Evolutionary conservation across 1,140 invertebrate genomes (phyloP), one percentile per base, ranked within the genome.

Genomic region (Ruditapes philippinarum): DNA sequence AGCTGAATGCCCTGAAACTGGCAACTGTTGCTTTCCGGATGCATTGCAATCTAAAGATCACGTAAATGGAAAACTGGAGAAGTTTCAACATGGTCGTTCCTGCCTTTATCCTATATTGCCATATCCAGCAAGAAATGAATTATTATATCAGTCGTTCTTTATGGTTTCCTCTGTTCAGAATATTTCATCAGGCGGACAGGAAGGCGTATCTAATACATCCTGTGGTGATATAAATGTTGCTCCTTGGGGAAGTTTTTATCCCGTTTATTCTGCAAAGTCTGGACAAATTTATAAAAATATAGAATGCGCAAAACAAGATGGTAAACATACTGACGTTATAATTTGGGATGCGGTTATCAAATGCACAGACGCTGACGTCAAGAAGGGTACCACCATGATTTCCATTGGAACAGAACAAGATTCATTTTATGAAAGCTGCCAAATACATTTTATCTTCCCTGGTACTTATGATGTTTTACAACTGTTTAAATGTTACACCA

Each of bases 181-280:
- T 7, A 2, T 3, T 36, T 36, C 22, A 17, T 3, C 5, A 7
- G 36, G 14, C 38, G 22, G 38, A 5, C 28, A 33, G 7, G 33
- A 28, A 65, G 5, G 5, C 42, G 14, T 45, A 45, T 14, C 60
- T 31, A 65, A 33, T 65, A 33, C 28, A 38, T 38, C 65, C 3
- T 70, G 65, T 70, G 65, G 65, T 31, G 9, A 70, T n/a, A 33
- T 38, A 70, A 70, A 38, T 12, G 33, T 70, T 19, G 65, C 65
- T 14, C 65, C 65, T 14, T 70, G 65, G 65, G 65, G 65, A 17
- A 70, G 33, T 17, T 22, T 70, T 31, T 70, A 70, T 17, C 65
- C 65, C 17, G 33, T 70, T 1, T 70, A 36, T n/a, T 70, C 65
- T 1, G 36, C 33, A 38, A 36, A 38, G 4, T 3, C 2, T 12